These are phyloP conservation scores for Tachysurus fulvidraco DNA, from an alignment of 2,113 vertebrate species.

Conservation along the genomic window DNA sequence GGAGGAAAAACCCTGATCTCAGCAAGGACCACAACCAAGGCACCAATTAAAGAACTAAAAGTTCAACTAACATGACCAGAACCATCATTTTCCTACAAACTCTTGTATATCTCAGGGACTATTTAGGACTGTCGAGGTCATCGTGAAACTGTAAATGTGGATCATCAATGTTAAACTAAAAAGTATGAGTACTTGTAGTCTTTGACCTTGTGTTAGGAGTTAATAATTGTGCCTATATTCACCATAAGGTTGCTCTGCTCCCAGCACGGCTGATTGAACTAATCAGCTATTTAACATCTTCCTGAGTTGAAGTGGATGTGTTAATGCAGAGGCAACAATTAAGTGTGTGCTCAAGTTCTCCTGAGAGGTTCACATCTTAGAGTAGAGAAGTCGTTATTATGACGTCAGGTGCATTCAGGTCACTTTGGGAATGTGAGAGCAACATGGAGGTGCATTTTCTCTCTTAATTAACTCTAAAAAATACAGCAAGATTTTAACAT, in stretches of 20 bases:
- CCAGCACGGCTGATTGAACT: background rate
- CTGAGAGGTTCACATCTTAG: too few species aligned
- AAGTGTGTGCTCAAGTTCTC: too few species aligned
- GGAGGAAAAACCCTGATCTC: constrained; percentile 69
- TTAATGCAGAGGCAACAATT: constrained; percentile 55
- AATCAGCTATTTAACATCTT: background rate
- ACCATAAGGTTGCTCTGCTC: background rate
- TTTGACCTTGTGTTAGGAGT: constrained; percentile 60
- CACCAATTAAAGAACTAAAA: constrained; percentile 73
- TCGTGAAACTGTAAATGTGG: constrained; percentile 28
- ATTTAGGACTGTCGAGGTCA: constrained; percentile 24
- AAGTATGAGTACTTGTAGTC: constrained; percentile 56
- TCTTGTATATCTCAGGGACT: constrained; percentile 43
- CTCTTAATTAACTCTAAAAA: too few species aligned
- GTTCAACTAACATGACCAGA: constrained; percentile 66
- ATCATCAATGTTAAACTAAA: constrained; percentile 65
- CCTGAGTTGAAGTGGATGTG: constrained; percentile 12
- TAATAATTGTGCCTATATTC: constrained; percentile 58
- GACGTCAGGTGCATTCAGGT: too few species aligned
- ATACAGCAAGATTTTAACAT: too few species aligned
- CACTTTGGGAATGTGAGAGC: too few species aligned
- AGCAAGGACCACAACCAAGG: constrained; percentile 75
- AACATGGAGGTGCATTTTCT: too few species aligned
- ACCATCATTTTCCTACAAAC: constrained; percentile 61
- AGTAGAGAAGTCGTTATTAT: too few species aligned